Evolutionary conservation across 2,797 vertebrate species (phyloP), one percentile per base, ranked within the genome.

Genomic region (Poliocrania exsul): DNA sequence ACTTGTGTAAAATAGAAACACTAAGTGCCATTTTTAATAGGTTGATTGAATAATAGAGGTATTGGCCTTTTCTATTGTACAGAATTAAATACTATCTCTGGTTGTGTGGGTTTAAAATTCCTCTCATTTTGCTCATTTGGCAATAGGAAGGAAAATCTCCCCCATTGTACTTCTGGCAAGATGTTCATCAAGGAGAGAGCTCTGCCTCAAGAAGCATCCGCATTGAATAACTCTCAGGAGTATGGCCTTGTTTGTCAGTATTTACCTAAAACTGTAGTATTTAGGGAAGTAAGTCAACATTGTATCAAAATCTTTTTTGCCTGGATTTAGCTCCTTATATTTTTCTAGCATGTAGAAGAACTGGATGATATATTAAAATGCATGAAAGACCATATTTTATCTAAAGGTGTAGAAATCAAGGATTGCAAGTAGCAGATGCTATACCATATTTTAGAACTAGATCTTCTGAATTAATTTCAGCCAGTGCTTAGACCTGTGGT

Each of bases 101-200:
- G 50, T 57, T 69, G 54, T 69, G 93, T 90, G 90, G 83, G 70
- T 90, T 90, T 5, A 71, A 54, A 66, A 92, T 90, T 92, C 86
- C 73, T 91, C 70, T 75, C 49, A 26, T 90, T 94, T 90, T 81
- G 49, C 56, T 93, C 58, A 42, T 86, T 88, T 95, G 78, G 53
- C 67, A 80, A 29, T 50, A 54, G 86, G 79, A 86, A 80, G 57
- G 66, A 84, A 86, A 80, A 88, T 75, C 54, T 69, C 28, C 26
- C 49, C 18, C 44, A 72, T 67, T 88, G 58, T 81, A 80, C 70
- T 93, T 86, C 28, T 57, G 77, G 58, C 37, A 83, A 51, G 38
- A 61, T 72, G 29, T 2, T 91, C 58, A 81, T 72, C 71, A 58
- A 60, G 70, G 56, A 58, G 57, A 66, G 31, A 56, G 25, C 25